Evolutionary conservation across 2,888 invertebrate species (phyloP).

Genomic region (Drosophila barbarae): DNA sequence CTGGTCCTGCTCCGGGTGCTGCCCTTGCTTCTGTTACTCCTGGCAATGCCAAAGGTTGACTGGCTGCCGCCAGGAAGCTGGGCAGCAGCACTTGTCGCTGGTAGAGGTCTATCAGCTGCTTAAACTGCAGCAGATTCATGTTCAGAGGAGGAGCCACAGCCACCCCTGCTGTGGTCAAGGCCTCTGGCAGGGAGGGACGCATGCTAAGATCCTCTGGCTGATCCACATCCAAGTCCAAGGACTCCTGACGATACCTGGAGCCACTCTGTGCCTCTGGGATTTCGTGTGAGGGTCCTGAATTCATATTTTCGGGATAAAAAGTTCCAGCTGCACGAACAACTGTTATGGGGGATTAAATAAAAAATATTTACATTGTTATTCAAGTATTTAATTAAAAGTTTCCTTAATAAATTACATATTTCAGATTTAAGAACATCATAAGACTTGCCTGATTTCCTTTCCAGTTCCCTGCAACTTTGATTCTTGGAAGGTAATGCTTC

Average conservation of each 20-base stretch:
- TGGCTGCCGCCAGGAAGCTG: conserved; percentile 62
- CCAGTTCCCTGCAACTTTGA: conserved; percentile 1
- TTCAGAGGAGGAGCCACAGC: conserved; percentile 3
- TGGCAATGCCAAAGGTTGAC: conserved; percentile 36
- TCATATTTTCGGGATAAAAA: conserved; percentile 77
- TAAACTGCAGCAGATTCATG: conserved; percentile 62
- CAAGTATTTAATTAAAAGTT: neutral
- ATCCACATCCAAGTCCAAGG: conserved; percentile 31
- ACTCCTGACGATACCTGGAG: neutral
- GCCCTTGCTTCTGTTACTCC: neutral
- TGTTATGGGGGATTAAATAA: conserved; percentile 24
- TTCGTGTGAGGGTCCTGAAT: conserved; percentile 8
- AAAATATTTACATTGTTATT: neutral
- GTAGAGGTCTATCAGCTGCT: conserved; percentile 61
- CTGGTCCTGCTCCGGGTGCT: neutral
- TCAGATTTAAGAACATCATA: no score
- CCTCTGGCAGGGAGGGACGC: conserved; percentile 27
- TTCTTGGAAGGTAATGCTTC: conserved; percentile 1
- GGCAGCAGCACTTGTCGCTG: conserved; percentile 64
- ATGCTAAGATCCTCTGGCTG: conserved; percentile 68
- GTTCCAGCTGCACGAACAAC: conserved; percentile 79
- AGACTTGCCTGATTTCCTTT: conserved; percentile 55
- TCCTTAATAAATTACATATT: neutral
- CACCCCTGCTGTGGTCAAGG: neutral
- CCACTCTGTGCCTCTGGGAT: neutral